Percentiles rank a stretch among this genome's conserved stretches.
Conservation (phyloP, 2,797 vertebrate genomes). For the Chelidonichthys spinosus region DNA sequence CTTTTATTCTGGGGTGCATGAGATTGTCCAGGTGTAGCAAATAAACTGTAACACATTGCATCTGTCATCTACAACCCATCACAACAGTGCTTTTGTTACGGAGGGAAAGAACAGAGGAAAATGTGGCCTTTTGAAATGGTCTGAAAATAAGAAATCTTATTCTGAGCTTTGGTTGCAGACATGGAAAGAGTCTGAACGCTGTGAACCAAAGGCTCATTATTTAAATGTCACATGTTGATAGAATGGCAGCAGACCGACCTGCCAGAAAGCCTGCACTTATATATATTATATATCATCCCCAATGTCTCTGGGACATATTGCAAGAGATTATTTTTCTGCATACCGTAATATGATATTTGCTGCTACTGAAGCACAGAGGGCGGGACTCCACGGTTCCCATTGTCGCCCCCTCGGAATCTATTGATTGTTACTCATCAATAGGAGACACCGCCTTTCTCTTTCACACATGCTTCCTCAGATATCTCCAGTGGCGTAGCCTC, state of each 20-base stretch:
- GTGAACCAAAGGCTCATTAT: no score
- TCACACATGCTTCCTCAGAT: not conserved
- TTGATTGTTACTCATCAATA: constrained; percentile 27
- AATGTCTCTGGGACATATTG: not conserved
- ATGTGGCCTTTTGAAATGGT: no score
- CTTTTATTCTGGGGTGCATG: not conserved
- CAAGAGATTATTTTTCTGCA: not conserved
- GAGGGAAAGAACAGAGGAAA: not conserved
- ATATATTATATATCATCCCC: no score
- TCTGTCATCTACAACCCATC: not conserved
- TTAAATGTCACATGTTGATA: constrained; percentile 12
- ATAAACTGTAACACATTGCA: not conserved
- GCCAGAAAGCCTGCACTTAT: not conserved
- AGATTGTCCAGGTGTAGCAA: not conserved
- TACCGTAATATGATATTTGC: constrained; percentile 15
- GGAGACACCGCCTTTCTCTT: not conserved
- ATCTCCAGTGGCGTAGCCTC: constrained; percentile 20
- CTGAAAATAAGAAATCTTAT: no score
- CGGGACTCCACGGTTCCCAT: not conserved
- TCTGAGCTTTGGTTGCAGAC: no score
- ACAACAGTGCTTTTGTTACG: not conserved
- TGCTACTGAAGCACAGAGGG: not conserved
- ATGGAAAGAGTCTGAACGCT: no score
- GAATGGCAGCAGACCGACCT: not conserved
- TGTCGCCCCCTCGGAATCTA: not conserved